Evolutionary conservation across 64 coral and sea anemone species (phyloP).

Genomic region (Montipora sp.): DNA sequence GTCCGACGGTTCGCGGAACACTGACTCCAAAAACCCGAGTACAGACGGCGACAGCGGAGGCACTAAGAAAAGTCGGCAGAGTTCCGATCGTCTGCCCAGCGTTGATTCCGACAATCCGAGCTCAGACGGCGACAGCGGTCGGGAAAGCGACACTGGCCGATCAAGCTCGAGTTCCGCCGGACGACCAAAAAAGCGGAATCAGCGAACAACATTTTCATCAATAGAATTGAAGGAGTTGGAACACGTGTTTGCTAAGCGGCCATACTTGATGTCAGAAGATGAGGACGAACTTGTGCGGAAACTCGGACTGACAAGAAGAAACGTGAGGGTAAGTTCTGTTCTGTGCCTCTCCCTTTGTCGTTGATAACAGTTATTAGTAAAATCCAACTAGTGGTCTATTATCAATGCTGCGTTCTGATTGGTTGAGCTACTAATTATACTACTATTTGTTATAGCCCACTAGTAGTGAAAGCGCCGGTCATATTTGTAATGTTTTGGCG

Average conservation of each 20-base stretch:
- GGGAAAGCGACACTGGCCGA: constrained; percentile 28
- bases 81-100: not conserved
- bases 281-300: constrained; percentile 15
- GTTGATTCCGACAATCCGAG: constrained; percentile 26
- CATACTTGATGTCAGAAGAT: constrained; percentile 19
- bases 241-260: constrained; percentile 7
- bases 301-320: constrained; percentile 26
- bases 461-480: too few relatives aligned
- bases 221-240: constrained; percentile 34
- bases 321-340: constrained; percentile 9
- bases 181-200: constrained; percentile 12
- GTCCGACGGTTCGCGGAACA: not conserved
- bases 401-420: too few relatives aligned
- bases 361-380: too few relatives aligned
- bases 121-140: constrained; percentile 6
- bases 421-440: too few relatives aligned
- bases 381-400: too few relatives aligned
- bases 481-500: too few relatives aligned
- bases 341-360: too few relatives aligned
- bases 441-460: too few relatives aligned
- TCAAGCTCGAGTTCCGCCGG: not conserved
- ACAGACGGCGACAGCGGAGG: not conserved
- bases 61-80: not conserved
- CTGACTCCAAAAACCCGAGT: not conserved
- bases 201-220: constrained; percentile 18